Conservation (phyloP, 53 echinoderm and acorn worm species). For the Holothuria leucospilota region DNA sequence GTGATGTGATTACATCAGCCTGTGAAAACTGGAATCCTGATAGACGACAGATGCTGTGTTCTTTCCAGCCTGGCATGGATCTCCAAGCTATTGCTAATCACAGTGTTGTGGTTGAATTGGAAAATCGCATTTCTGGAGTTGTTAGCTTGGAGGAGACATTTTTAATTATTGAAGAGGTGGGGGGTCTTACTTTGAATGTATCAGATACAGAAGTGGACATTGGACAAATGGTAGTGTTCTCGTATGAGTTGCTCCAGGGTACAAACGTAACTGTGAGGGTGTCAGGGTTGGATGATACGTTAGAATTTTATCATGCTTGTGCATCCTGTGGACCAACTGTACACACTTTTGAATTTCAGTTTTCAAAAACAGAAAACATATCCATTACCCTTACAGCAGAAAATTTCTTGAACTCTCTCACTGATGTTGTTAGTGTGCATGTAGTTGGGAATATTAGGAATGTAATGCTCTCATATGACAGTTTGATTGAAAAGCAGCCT, state of each 20-base stretch:
- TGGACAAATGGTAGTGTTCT: neutral
- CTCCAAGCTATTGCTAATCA: neutral
- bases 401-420: slow-evolving; percentile 22
- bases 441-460: slow-evolving; percentile 17
- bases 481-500: neutral
- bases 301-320: slow-evolving; percentile 14
- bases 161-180: neutral
- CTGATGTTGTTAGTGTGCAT: neutral
- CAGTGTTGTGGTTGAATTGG: neutral
- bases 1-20: neutral
- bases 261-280: slow-evolving; percentile 4
- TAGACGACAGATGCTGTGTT: neutral
- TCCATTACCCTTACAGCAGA: neutral
- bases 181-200: neutral
- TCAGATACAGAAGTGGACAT: neutral
- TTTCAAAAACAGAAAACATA: neutral
- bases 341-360: neutral
- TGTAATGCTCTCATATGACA: neutral
- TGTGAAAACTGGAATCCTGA: neutral
- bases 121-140: slow-evolving; percentile 13
- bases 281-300: neutral
- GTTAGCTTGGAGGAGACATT: neutral
- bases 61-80: neutral
- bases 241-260: neutral
- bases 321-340: slow-evolving; percentile 2